Base-by-base conservation (phyloP, 2,797 vertebrate genomes). In the Chaetodon trifasciatus region DNA sequence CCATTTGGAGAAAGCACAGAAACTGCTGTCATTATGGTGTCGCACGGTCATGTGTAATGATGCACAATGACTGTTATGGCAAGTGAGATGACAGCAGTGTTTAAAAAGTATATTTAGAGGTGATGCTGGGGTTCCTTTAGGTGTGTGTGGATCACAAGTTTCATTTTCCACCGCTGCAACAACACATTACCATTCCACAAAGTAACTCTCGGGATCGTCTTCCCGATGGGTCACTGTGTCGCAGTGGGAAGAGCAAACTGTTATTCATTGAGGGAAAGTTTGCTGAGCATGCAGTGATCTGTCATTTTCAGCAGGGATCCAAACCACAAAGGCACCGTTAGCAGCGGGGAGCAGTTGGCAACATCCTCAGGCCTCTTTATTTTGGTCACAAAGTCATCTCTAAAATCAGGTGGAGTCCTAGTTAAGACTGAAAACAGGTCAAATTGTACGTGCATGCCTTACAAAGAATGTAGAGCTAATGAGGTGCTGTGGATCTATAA, bases 101-200 rank as follows among this genome's bases (percentile, higher is more conserved):
- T 75, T 79, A 42, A 52, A 46, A 28, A 32, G 39, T 65, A 73
- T 76, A 78, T 81, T 85, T 79, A 82, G 70, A 76, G 55, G n/a
- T 67, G 44, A 76, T 42, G 57, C 15, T 28, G 50, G 47, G 35
- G 13, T 60, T 1, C 16, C 23, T n/a, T 37, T 5, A 11, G 4
- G 52, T 53, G 8, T 37, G 35, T 28, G 46, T 0, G 49, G 3
- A 17, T 49, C 23, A 46, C n/a, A 53, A 15, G 35, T 68, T 78
- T 73, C 16, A 16, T 13, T 71, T 63, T 79, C 50, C 2, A 24
- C 10, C 17, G 44, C n/a, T 50, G 28, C 69, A 66, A 55, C 32
- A 19, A 72, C 56, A 70, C 5, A 2, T 40, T 40, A 49, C 3
- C 42, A 17, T 47, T 47, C 6, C 6, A 40, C 35, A 62, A 62